Percentiles rank a stretch among this genome's conserved stretches.
Evolutionary conservation across 2,888 invertebrate genomes (phyloP).

Genomic region (Periphyllus acericola): DNA sequence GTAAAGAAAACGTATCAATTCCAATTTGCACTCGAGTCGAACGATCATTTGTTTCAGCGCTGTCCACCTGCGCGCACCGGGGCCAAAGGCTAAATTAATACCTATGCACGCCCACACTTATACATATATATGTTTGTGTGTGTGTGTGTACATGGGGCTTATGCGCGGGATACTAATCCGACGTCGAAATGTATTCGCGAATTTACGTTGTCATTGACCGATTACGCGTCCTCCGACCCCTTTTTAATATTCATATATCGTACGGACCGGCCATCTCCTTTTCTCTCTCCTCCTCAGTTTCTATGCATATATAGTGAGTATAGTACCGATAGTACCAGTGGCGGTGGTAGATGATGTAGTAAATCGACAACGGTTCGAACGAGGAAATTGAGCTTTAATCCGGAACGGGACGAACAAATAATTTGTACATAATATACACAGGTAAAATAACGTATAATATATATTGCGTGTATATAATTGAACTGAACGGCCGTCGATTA

Average conservation of each 20-base stretch:
- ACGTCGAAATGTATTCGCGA: slow-evolving; percentile 12
- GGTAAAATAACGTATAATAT: too few species aligned
- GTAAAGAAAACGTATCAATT: slow-evolving; percentile 36
- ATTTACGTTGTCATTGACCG: slow-evolving; percentile 20
- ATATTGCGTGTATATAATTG: too few species aligned
- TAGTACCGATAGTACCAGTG: too few species aligned
- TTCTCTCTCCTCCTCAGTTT: background rate
- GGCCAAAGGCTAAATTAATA: background rate
- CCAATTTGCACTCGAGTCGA: slow-evolving; percentile 6
- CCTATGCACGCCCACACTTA: background rate
- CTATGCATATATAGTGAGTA: background rate
- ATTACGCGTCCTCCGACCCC: background rate
- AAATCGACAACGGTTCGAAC: too few species aligned
- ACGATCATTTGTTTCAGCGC: slow-evolving; percentile 1
- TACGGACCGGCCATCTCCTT: background rate
- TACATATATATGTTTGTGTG: background rate
- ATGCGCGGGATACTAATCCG: background rate
- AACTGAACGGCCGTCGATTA: too few species aligned
- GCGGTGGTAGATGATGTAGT: too few species aligned
- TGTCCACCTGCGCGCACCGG: background rate
- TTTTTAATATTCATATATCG: slow-evolving; percentile 20
- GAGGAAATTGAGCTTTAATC: too few species aligned
- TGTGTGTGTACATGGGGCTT: background rate
- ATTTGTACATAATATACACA: too few species aligned
- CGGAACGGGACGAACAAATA: too few species aligned